Conservation (phyloP, 1,140 invertebrate species). For the Cydia splendana region DNA sequence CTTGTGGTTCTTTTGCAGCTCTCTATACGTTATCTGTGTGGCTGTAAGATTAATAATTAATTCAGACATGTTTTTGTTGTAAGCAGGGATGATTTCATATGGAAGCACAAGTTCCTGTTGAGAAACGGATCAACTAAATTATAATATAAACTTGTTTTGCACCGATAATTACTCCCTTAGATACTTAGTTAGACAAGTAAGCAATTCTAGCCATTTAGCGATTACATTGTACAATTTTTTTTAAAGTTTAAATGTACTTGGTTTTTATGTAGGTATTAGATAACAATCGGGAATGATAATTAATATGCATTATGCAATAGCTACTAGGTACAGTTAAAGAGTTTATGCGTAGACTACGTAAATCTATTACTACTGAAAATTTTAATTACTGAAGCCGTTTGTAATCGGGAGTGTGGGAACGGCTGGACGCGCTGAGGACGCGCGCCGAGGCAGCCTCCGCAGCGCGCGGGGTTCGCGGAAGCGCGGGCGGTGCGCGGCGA, state of each 20-base stretch:
- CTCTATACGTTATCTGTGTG: slow-evolving; percentile 4
- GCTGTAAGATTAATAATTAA: not conserved
- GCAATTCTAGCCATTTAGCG: too few relatives aligned
- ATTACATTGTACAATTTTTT: too few relatives aligned
- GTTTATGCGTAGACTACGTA: too few relatives aligned
- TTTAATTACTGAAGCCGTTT: not conserved
- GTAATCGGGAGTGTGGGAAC: not conserved
- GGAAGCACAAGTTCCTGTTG: slow-evolving; percentile 15
- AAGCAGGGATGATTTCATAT: slow-evolving; percentile 10
- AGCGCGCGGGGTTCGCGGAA: slow-evolving; percentile 59
- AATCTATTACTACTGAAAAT: too few relatives aligned
- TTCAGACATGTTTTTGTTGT: slow-evolving; percentile 1
- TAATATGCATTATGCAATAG: too few relatives aligned
- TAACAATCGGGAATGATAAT: too few relatives aligned
- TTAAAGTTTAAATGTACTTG: too few relatives aligned
- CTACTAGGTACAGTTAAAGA: too few relatives aligned
- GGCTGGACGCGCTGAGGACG: not conserved
- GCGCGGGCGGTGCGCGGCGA: slow-evolving; percentile 52
- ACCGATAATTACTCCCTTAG: slow-evolving; percentile 7
- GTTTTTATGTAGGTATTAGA: too few relatives aligned
- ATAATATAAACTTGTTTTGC: slow-evolving; percentile 2
- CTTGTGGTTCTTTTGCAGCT: slow-evolving; percentile 13
- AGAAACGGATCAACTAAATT: not conserved
- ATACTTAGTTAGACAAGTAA: too few relatives aligned
- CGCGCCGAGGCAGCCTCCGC: not conserved